Percentiles rank a stretch among this genome's conserved stretches.
phyloP scores from a whole-genome alignment of 2,888 invertebrate species.

The Drosophila barbarae region DNA sequence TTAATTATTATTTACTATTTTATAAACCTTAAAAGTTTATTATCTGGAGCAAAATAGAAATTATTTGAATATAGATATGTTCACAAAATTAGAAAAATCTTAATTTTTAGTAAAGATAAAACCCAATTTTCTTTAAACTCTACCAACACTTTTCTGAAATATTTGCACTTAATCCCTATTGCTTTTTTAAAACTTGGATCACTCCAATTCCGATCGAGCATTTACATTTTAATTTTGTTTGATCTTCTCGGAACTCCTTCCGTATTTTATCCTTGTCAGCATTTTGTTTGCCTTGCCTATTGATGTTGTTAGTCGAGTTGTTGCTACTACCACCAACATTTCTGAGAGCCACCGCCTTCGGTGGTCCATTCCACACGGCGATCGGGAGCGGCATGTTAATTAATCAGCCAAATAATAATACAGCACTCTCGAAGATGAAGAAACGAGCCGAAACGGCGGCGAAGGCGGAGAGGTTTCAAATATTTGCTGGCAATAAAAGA shows the following conservation, averaged over 20 bases:
- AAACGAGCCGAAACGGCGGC: conserved; percentile 52
- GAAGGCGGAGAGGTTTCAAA: conserved; percentile 46
- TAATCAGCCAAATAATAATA: conserved; percentile 73
- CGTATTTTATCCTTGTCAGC: conserved; percentile 52
- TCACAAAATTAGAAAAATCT: background rate
- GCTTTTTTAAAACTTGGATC: conserved; percentile 21
- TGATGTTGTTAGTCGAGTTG: conserved; percentile 17
- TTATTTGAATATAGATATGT: background rate
- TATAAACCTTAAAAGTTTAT: background rate
- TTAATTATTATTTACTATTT: background rate
- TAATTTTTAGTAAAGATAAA: background rate
- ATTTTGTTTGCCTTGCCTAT: conserved; percentile 33
- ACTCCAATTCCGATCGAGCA: background rate
- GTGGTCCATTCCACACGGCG: conserved; percentile 55
- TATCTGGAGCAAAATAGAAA: background rate
- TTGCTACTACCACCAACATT: conserved; percentile 20
- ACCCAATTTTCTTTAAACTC: background rate
- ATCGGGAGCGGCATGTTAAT: conserved; percentile 65
- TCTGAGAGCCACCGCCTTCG: conserved; percentile 50
- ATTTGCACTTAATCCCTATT: background rate
- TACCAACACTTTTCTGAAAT: background rate
- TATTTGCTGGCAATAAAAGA: conserved; percentile 67
- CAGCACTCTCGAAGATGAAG: conserved; percentile 37
- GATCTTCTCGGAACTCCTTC: conserved; percentile 23
- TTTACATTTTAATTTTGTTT: conserved; percentile 4